Conservation (phyloP, 2,113 vertebrate genomes). For the Oreotragus oreotragus region DNA sequence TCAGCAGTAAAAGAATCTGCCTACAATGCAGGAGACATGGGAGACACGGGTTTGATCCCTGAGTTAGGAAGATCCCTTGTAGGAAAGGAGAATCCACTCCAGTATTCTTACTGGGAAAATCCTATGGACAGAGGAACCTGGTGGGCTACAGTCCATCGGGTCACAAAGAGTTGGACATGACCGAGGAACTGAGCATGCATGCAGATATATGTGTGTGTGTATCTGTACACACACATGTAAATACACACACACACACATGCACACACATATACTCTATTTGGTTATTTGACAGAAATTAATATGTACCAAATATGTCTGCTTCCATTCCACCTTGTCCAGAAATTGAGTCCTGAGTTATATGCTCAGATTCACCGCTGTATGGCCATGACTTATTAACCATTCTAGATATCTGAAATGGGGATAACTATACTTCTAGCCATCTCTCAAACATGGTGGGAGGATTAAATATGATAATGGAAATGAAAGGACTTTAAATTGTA, state of each 20-base stretch:
- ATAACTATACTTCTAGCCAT: not conserved
- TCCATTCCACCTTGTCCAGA: not conserved
- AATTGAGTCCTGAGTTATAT: not conserved
- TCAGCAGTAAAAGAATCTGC: not conserved
- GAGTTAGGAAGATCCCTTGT: not conserved
- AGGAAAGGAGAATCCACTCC: not conserved
- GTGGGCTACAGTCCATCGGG: not conserved
- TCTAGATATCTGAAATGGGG: not conserved
- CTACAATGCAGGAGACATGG: not conserved
- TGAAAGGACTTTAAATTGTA: not conserved
- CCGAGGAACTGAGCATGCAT: not conserved
- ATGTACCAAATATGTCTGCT: not conserved
- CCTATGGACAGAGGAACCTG: not conserved
- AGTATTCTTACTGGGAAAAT: not conserved
- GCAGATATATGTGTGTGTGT: not conserved
- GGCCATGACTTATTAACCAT: not conserved
- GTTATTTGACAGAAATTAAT: not conserved
- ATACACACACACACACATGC: not conserved
- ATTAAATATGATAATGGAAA: conserved; percentile 33
- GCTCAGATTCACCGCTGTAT: not conserved
- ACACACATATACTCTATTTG: not conserved
- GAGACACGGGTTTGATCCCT: not conserved
- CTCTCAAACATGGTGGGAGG: not conserved
- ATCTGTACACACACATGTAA: not conserved
- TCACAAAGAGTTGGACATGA: not conserved